phyloP scores from a whole-genome alignment of 2,797 vertebrate genomes.

The Lerista edwardsae region DNA sequence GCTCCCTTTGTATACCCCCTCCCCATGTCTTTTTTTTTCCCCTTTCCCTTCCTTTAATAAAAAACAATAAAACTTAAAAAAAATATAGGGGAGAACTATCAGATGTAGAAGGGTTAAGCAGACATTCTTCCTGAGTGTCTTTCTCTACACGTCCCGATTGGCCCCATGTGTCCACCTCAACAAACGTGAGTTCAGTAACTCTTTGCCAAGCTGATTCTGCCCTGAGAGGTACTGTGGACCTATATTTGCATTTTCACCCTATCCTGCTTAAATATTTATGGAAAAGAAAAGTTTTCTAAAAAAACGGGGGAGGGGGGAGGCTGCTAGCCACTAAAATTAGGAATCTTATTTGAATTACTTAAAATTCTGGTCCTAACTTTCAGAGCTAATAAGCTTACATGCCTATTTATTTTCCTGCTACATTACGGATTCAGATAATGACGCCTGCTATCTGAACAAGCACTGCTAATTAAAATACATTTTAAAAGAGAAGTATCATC shows the following conservation, averaged over 20 bases:
- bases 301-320: no score
- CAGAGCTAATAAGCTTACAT: background rate
- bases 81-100: background rate
- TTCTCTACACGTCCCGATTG: background rate
- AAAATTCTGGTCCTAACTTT: background rate
- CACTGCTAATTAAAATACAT: constrained; percentile 22
- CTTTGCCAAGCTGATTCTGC: background rate
- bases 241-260: background rate
- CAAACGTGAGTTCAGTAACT: background rate
- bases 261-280: background rate
- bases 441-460: background rate
- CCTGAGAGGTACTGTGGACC: no score
- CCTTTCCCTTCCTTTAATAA: no score
- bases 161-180: no score
- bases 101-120: no score
- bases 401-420: background rate
- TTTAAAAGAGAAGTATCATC: constrained; percentile 28
- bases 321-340: constrained; percentile 16
- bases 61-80: no score
- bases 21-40: no score
- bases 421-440: background rate
- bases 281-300: background rate
- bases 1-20: no score
- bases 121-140: background rate
- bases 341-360: background rate